Percentiles rank a stretch among this genome's conserved stretches.
Conservation (phyloP, 2,888 invertebrate species). For the Pseudococcus jackbeardsleyi region DNA sequence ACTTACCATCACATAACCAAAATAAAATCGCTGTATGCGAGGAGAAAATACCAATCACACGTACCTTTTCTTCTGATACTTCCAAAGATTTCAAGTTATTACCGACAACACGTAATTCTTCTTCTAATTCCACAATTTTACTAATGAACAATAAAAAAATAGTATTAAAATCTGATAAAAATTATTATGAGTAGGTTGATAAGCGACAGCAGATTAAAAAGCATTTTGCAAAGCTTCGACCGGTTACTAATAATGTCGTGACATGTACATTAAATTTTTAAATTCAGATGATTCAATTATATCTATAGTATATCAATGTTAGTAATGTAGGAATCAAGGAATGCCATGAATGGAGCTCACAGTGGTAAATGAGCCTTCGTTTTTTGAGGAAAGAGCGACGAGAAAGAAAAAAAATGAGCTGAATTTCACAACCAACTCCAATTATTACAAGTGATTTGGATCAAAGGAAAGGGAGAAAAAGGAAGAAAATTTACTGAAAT, state of each 20-base stretch:
- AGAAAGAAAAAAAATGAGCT: too few species aligned
- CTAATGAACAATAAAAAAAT: conserved; percentile 71
- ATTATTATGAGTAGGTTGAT: not conserved
- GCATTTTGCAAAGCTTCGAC: not conserved
- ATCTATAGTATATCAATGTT: too few species aligned
- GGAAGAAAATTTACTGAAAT: too few species aligned
- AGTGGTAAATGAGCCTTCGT: not conserved
- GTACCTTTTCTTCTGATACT: conserved; percentile 99
- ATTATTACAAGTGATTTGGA: too few species aligned
- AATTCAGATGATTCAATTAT: too few species aligned
- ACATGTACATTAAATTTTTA: not conserved
- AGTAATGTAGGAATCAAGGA: too few species aligned
- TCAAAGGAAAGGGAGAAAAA: too few species aligned
- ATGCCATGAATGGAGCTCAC: not conserved
- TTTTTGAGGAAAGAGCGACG: too few species aligned
- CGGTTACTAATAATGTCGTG: not conserved
- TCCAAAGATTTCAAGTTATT: conserved; percentile 99
- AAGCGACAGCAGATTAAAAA: not conserved
- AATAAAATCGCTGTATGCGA: not conserved
- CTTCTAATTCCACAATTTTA: conserved; percentile 99
- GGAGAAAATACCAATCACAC: not conserved
- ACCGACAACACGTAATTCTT: conserved; percentile 99
- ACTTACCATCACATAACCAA: not conserved
- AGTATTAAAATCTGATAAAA: not conserved
- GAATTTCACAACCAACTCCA: too few species aligned